phyloP scores from a whole-genome alignment of 2,888 invertebrate species.

The Escarpia spicata region DNA sequence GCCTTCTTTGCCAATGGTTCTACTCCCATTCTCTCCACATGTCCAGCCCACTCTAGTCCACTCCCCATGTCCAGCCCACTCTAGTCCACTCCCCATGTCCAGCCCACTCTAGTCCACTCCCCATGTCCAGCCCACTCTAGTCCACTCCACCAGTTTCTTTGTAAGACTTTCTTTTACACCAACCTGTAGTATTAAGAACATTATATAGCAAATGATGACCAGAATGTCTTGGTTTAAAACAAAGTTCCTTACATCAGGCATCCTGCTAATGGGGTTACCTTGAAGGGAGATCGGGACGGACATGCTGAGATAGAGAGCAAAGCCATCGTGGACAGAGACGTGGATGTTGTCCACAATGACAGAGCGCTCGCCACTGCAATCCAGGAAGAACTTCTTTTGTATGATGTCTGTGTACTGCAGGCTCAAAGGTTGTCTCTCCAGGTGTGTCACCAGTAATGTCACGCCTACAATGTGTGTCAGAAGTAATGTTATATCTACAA shows the following conservation, averaged over 20 bases:
- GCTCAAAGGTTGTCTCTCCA: constrained; percentile 58
- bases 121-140: no score
- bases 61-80: no score
- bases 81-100: no score
- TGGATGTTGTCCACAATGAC: constrained; percentile 53
- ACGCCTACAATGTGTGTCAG: constrained; percentile 48
- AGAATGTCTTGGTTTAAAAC: no score
- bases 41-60: no score
- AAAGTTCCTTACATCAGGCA: background rate
- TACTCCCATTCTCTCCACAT: no score
- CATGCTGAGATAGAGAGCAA: constrained; percentile 59
- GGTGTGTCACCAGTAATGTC: constrained; percentile 58
- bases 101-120: no score
- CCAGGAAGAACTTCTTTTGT: constrained; percentile 55
- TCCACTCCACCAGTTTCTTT: no score
- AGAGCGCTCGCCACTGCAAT: constrained; percentile 53
- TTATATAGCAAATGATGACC: no score
- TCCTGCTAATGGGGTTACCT: constrained; percentile 45
- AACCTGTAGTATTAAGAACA: no score
- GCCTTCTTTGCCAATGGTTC: no score
- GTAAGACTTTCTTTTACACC: no score
- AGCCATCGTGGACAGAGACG: constrained; percentile 55
- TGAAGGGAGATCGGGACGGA: constrained; percentile 57
- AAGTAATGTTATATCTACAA: background rate
- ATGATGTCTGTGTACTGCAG: constrained; percentile 54